Evolutionary conservation across 2,888 invertebrate genomes (phyloP), one percentile per base, ranked within the genome.

Genomic region (Leptinotarsa haldemani): DNA sequence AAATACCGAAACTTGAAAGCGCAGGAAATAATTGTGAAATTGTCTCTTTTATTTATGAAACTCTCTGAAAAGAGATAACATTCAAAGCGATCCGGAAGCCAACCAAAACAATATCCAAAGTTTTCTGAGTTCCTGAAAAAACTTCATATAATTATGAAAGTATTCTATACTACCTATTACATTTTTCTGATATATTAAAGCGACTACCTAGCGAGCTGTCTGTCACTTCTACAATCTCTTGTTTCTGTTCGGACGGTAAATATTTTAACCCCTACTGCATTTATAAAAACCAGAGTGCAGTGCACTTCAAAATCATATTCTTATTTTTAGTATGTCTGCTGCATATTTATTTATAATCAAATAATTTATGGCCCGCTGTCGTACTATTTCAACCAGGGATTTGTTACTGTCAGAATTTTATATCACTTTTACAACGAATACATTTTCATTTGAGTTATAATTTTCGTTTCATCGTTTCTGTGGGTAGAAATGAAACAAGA

Each of bases 281-380:
- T 70, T 70, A 65, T 56, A 70, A 70, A 70, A 70, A 56, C 22
- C 47, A 48, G 53, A 67, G 72, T 65, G 84, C 85, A 84, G 82
- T 81, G 85, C 81, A 82, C 85, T 83, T 83, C 83, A 84, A 83
- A 85, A 85, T 84, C 83, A 83, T 83, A 81, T 70, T 82, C 80
- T 83, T 85, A 85, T 85, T 85, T 85, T 85, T 85, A 85, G 85
- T 84, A 80, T 80, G 83, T 83, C 83, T 82, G 85, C 82, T 83
- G 84, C 84, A 83, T 83, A 85, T 85, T 85, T 86, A 86, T 85
- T 70, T 70, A 70, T 70, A 70, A 70, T 70, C 65, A 47, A 70
- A 70, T 70, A 65, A 70, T 65, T 70, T 70, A 70, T 50, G 70
- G 65, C 20, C 16, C 47, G 65, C 53, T 65, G 65, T 70, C 70